Evolutionary conservation across 1,140 invertebrate species (phyloP), one percentile per base, ranked within the genome.

Genomic region (Drosophila albomicans): DNA sequence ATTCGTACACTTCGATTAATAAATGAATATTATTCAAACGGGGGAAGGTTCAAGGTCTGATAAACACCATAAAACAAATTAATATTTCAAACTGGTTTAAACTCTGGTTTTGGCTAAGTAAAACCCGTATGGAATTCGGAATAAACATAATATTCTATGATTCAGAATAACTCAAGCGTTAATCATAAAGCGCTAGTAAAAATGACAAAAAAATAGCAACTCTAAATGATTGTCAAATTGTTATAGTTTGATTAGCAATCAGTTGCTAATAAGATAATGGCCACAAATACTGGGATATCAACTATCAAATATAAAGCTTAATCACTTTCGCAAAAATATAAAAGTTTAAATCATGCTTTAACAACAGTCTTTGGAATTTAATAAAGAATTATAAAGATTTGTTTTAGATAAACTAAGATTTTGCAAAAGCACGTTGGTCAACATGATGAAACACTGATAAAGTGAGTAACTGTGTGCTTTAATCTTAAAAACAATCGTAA

Each of bases 381-480:
- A 25, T 28, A 11, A 25, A 28, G 7, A 13, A 49, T 35, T 28
- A 32, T 13, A 45, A 20, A 38, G 35, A 38, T 69, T 85, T 82
- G 66, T 54, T 63, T 49, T 62, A 51, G 62, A 63, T 71, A 16
- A 25, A 25, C 25, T 41, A n/a, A 16, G 13, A 32, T 25, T 67
- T 65, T 85, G 57, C 75, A 49, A 16, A 43, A 62, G 43, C 28
- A 51, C 56, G 30, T 41, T 75, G 13, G 52, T 59, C 71, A 49
- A 32, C 41, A 4, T 48, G 30, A 5, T 30, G 16, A 15, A 35
- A 30, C 41, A 48, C 51, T 46, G 62, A 75, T 56, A 70, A 64
- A 57, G n/a, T 28, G 13, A 20, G 51, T 65, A 3, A 59, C 49
- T 56, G 43, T 62, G 57, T 69, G 65, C 11, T 56, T 59, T 62